phyloP scores from a whole-genome alignment of 1,140 invertebrate genomes.

The Drosophila ironensis region DNA sequence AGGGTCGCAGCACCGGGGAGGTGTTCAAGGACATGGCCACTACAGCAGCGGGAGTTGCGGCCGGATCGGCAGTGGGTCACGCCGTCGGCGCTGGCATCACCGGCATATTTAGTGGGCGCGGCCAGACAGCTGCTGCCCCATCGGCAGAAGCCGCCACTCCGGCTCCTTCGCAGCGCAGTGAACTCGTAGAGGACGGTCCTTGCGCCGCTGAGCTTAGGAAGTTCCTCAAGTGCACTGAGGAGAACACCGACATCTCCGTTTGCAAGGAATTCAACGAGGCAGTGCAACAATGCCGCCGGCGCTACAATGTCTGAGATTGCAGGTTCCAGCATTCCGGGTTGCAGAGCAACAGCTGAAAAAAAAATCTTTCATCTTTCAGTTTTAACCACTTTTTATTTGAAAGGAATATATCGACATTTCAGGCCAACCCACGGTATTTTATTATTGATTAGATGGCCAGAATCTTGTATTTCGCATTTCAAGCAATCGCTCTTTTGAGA shows the following conservation, averaged over 20 bases:
- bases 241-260: constrained; percentile 90
- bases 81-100: constrained; percentile 92
- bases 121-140: constrained; percentile 60
- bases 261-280: constrained; percentile 96
- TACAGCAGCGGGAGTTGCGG: constrained; percentile 92
- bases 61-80: constrained; percentile 87
- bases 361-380: too few species aligned
- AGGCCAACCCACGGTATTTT: too few species aligned
- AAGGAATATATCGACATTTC: too few species aligned
- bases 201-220: constrained; percentile 94
- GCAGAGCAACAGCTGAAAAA: background rate
- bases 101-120: constrained; percentile 89
- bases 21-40: constrained; percentile 89
- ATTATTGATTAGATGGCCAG: too few species aligned
- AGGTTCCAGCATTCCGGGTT: background rate
- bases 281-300: constrained; percentile 90
- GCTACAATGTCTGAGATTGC: constrained; percentile 47
- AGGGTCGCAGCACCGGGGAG: constrained; percentile 40
- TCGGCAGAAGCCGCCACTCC: constrained; percentile 41
- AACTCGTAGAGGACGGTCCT: constrained; percentile 84
- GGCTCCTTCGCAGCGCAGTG: constrained; percentile 73
- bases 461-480: background rate
- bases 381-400: too few species aligned
- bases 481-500: background rate
- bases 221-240: constrained; percentile 92